Evolutionary conservation across 2,113 vertebrate genomes (phyloP).

Genomic region (Tupaia chinensis): DNA sequence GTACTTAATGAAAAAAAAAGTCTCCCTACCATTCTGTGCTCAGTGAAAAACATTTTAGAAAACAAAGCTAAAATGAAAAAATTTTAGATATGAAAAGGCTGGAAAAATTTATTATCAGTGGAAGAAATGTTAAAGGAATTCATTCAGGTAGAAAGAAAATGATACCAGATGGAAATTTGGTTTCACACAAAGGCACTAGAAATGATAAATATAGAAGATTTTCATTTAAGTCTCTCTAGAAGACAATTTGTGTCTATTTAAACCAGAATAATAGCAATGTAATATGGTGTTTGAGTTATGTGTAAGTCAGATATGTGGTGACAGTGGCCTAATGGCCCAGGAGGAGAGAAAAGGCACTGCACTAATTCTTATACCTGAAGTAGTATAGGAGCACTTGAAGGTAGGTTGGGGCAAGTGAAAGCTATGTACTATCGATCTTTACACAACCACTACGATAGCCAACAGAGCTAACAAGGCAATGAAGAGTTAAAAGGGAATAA

Average conservation of each 20-base stretch:
- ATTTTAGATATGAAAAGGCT: neutral
- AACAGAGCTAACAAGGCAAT: neutral
- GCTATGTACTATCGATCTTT: neutral
- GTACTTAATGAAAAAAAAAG: neutral
- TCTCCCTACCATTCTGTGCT: neutral
- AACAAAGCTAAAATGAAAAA: neutral
- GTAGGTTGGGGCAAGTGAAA: neutral
- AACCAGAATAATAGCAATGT: neutral
- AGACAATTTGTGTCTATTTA: neutral
- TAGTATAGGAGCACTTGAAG: neutral
- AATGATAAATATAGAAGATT: neutral
- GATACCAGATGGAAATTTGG: neutral
- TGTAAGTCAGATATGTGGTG: neutral
- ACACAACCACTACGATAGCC: neutral
- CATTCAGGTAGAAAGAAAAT: neutral
- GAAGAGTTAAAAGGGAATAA: neutral
- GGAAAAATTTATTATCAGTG: neutral
- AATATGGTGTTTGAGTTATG: neutral
- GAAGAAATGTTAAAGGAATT: slow-evolving; percentile 7
- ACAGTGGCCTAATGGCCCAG: neutral
- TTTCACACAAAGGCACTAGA: neutral
- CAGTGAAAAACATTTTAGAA: slow-evolving; percentile 24
- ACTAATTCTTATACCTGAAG: neutral
- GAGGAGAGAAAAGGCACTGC: neutral
- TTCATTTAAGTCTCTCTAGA: neutral